Base-by-base conservation (phyloP, 2,797 vertebrate genomes). In the Neopelma chrysocephalum region DNA sequence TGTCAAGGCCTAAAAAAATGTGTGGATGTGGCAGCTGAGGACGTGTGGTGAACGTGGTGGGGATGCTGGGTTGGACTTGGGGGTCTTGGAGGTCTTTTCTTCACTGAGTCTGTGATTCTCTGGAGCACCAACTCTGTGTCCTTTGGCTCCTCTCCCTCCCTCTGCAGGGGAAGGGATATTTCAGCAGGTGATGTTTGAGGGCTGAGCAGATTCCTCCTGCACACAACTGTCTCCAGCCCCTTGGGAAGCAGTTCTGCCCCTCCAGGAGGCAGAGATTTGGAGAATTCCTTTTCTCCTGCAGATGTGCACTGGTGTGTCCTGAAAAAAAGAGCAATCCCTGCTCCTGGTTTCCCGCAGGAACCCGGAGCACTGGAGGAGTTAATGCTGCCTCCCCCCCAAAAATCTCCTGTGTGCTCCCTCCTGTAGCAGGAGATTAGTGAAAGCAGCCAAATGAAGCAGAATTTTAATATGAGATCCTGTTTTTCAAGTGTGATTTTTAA, bases 391-490 rank as follows among this genome's bases (percentile, higher is more conserved):
- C 54, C 72, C 64, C 36, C 2, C 40, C 5, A 40, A 31, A 17
- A 48, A 42, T 11, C 72, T 22, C 10, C 45, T 60, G 57, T 20
- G 25, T 8, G 15, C 34, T 40, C 43, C 64, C 71, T 80, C 78
- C 69, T 56, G 54, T 17, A 77, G 9, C 15, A 2, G 10, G 25
- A 5, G 36, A 31, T 91, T 82, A 50, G 73, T 75, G 76, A 87
- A 94, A 54, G 87, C 70, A 92, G 69, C 60, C 81, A 93, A 92
- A 94, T 29, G 93, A 93, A 90, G 94, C 90, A 72, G 90, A 91
- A 95, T 94, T 93, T 96, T 95, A 80, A 89, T 97, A 92, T 34
- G 82, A 95, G 61, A 76, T 60, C 64, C 73, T 84, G 68, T 88
- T 96, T 93, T 76, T 92, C 56, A 73, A 72, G 91, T 62, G 70